Percentiles rank a stretch among this genome's conserved stretches.
These are phyloP conservation scores for Sthenelais limicola DNA, from an alignment of 2,888 invertebrate species.

Conservation along the genomic window DNA sequence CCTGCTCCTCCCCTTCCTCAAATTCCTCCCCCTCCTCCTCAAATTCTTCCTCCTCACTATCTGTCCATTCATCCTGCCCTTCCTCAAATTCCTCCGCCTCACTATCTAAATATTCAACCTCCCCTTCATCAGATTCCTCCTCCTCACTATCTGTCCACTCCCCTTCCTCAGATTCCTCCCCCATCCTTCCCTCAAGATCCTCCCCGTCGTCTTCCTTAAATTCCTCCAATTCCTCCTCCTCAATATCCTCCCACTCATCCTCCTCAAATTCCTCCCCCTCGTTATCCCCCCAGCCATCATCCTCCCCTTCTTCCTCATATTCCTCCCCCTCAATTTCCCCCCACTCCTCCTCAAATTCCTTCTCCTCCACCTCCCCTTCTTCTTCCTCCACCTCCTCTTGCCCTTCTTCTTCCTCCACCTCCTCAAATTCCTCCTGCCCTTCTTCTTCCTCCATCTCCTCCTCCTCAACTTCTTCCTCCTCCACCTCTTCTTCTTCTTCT, in stretches of 20 bases:
- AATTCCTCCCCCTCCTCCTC: conserved; percentile 76
- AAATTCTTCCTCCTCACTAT: conserved; percentile 41
- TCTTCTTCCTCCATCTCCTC: no score
- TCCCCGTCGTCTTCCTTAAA: neutral
- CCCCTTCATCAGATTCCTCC: conserved; percentile 54
- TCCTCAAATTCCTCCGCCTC: neutral
- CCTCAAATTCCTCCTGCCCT: no score
- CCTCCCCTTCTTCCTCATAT: no score
- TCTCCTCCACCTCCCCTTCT: no score
- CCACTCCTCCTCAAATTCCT: no score
- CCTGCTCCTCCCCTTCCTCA: conserved; percentile 73
- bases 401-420: no score
- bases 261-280: neutral
- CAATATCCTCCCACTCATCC: neutral
- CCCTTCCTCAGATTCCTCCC: neutral
- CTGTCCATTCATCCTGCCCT: neutral
- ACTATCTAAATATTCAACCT: neutral
- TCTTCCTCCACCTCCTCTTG: no score
- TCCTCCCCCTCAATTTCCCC: no score
- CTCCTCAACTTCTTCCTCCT: no score
- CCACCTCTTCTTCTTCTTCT: no score
- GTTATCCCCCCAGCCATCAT: neutral
- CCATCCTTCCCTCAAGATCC: neutral
- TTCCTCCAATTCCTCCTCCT: neutral
- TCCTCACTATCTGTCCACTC: neutral